Percentiles rank a stretch among this genome's conserved stretches.
Evolutionary conservation across 2,797 vertebrate genomes (phyloP).

Genomic region (Bucorvus abyssinicus): DNA sequence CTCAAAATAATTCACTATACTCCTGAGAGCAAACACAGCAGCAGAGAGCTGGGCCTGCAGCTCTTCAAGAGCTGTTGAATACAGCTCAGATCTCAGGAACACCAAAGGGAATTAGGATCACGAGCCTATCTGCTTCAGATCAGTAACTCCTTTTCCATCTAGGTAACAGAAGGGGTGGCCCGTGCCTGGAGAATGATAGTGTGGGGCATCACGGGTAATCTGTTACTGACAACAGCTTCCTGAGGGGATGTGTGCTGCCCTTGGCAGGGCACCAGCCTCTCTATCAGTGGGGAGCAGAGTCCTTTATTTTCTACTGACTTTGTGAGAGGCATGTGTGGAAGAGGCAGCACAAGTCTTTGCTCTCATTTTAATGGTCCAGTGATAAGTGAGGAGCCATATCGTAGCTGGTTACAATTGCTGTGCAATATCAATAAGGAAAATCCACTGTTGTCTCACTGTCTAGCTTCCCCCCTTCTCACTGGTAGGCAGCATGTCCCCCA

Average conservation of each 20-base stretch:
- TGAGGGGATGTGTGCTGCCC: background rate
- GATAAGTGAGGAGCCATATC: background rate
- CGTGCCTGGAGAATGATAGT: fast-evolving
- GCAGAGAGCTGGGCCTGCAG: background rate
- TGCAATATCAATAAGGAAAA: background rate
- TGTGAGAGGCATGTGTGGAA: background rate
- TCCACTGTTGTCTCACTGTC: background rate
- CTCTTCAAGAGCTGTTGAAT: background rate
- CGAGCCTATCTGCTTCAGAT: background rate
- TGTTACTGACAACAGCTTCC: background rate
- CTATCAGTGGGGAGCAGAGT: background rate
- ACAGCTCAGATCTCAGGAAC: background rate
- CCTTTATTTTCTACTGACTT: background rate
- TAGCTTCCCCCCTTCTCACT: background rate
- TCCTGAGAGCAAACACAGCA: background rate
- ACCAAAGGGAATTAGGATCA: background rate
- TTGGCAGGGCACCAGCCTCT: background rate
- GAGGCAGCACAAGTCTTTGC: background rate
- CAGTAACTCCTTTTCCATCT: background rate
- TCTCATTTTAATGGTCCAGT: background rate
- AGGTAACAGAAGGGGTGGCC: background rate
- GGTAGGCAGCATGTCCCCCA: background rate
- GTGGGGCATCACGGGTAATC: background rate
- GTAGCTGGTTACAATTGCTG: background rate
- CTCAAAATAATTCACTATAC: background rate